These are phyloP conservation scores for Euspilapteryx auroguttella DNA, from an alignment of 2,888 invertebrate species.

Conservation along the genomic window DNA sequence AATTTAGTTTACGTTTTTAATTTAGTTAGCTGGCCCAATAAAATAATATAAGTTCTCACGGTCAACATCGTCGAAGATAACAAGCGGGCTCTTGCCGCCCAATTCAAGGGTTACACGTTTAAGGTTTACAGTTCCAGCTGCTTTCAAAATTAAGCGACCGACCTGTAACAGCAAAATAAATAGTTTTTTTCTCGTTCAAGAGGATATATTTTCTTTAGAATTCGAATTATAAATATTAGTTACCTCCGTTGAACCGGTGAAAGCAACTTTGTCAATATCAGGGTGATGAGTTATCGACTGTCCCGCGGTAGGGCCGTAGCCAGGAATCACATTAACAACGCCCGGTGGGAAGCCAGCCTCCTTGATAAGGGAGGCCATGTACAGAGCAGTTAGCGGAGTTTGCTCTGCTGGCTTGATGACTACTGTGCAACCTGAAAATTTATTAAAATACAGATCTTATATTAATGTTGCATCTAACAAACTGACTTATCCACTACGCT, in stretches of 20 bases:
- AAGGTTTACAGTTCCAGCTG: slow-evolving; percentile 75
- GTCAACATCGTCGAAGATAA: slow-evolving; percentile 80
- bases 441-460: not conserved
- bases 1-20: too few species aligned
- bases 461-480: not conserved
- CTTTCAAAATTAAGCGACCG: slow-evolving; percentile 61
- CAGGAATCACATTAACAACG: slow-evolving; percentile 89
- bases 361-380: slow-evolving; percentile 80
- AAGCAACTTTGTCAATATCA: slow-evolving; percentile 87
- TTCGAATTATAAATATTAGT: slow-evolving; percentile 1
- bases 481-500: too few species aligned
- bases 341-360: slow-evolving; percentile 93
- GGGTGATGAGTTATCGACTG: slow-evolving; percentile 74
- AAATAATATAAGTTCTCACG: too few species aligned
- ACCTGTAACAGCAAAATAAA: too few species aligned
- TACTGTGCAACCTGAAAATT: slow-evolving; percentile 68
- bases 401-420: slow-evolving; percentile 95
- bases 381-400: slow-evolving; percentile 88
- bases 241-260: slow-evolving; percentile 59
- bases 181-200: too few species aligned
- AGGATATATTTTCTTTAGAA: too few species aligned
- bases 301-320: slow-evolving; percentile 81
- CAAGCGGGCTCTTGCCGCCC: slow-evolving; percentile 88
- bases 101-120: slow-evolving; percentile 84
- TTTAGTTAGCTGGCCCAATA: too few species aligned